Percentiles rank a stretch among this genome's conserved stretches.
phyloP scores from a whole-genome alignment of 2,797 vertebrate genomes.

The Momotus momota region DNA sequence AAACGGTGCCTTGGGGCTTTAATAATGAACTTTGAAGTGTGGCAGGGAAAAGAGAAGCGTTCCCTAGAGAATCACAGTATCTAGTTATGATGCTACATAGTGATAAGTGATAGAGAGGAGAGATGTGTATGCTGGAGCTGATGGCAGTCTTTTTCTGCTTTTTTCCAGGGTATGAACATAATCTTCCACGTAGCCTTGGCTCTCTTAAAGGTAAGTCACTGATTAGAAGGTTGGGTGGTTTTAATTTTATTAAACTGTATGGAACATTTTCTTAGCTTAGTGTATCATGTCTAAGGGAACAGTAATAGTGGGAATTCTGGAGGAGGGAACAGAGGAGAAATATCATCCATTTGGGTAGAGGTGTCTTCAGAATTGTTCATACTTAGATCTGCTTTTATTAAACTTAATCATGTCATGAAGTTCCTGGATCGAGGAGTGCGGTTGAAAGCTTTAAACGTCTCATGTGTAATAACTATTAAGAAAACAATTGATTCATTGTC shows the following conservation, averaged over 20 bases:
- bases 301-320: background rate
- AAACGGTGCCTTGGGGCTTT: background rate
- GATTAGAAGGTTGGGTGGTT: background rate
- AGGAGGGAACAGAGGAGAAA: background rate
- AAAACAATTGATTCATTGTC: background rate
- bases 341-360: background rate
- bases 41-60: background rate
- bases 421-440: constrained; percentile 12
- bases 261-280: background rate
- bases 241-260: background rate
- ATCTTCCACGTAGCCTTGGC: constrained; percentile 98
- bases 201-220: constrained; percentile 90
- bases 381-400: constrained; percentile 2
- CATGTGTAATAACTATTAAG: background rate
- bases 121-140: background rate
- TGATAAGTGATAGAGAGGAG: background rate
- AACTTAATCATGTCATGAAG: background rate
- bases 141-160: constrained; percentile 18
- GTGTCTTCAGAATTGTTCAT: background rate
- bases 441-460: background rate
- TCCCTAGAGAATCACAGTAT: background rate
- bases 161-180: constrained; percentile 91
- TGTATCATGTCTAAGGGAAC: background rate
- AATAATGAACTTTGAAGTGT: background rate
- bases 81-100: background rate